Conservation (phyloP, 2,888 invertebrate species). For the Parascotia fuliginaria region DNA sequence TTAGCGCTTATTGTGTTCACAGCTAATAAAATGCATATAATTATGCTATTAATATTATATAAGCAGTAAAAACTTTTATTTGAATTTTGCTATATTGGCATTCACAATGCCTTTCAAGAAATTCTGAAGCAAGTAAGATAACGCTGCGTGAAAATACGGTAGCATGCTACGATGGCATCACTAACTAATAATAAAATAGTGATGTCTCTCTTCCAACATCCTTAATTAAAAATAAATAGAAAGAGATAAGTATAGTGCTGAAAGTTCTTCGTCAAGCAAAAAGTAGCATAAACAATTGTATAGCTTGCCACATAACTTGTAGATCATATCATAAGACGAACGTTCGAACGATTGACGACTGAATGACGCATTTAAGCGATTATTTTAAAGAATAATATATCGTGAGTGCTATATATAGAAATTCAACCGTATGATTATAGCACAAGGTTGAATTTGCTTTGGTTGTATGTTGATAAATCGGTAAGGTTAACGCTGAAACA, state of each 20-base stretch:
- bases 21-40: conserved; percentile 11
- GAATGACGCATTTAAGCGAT: neutral
- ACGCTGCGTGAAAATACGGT: too few species aligned
- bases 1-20: conserved; percentile 21
- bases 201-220: too few species aligned
- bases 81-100: too few species aligned
- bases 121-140: too few species aligned
- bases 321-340: neutral
- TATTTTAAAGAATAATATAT: neutral
- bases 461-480: too few species aligned
- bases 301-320: neutral
- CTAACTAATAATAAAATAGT: too few species aligned
- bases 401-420: neutral
- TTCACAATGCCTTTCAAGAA: too few species aligned
- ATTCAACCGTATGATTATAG: neutral
- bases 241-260: too few species aligned
- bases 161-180: too few species aligned
- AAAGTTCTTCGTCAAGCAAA: neutral
- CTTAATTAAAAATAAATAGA: too few species aligned
- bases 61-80: too few species aligned
- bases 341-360: neutral
- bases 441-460: neutral
- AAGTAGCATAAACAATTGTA: neutral
- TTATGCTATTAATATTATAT: conserved; percentile 7
- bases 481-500: too few species aligned